phyloP scores from a whole-genome alignment of 1,140 invertebrate species.

The Spodoptera litura region DNA sequence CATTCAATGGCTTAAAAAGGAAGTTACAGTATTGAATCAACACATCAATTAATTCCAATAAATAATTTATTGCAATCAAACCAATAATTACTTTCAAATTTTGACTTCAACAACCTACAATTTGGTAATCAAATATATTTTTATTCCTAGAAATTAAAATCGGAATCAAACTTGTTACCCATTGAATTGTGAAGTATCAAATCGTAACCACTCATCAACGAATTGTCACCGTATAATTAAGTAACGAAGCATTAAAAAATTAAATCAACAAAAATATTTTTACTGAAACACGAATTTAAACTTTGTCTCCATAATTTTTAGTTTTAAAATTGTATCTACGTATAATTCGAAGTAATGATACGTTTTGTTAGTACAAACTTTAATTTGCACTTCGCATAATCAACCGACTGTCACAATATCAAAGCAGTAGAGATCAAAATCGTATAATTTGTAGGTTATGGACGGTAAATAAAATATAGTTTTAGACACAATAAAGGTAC shows the following conservation, averaged over 20 bases:
- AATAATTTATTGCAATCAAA: not conserved
- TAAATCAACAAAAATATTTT: constrained; percentile 27
- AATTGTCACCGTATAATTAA: constrained; percentile 43
- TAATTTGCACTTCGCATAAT: not conserved
- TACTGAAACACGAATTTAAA: not conserved
- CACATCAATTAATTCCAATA: constrained; percentile 15
- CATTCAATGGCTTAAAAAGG: not conserved
- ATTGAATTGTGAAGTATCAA: constrained; percentile 21
- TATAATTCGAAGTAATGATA: constrained; percentile 44
- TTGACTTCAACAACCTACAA: constrained; percentile 33
- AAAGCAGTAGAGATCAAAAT: not conserved
- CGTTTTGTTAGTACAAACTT: constrained; percentile 26
- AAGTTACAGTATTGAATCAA: constrained; percentile 3
- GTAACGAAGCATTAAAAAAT: constrained; percentile 26
- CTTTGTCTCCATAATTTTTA: not conserved
- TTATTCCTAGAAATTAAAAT: constrained; percentile 15
- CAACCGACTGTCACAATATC: not conserved
- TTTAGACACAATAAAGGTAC: constrained; percentile 56
- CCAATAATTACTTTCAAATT: constrained; percentile 30
- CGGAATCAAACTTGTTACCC: constrained; percentile 10
- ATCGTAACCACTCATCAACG: constrained; percentile 17
- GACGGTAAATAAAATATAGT: not conserved
- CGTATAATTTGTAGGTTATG: not conserved
- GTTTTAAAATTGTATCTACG: constrained; percentile 13
- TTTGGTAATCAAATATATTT: constrained; percentile 23